Base-by-base conservation (phyloP, 2,113 vertebrate genomes). In the Cathartes aura region DNA sequence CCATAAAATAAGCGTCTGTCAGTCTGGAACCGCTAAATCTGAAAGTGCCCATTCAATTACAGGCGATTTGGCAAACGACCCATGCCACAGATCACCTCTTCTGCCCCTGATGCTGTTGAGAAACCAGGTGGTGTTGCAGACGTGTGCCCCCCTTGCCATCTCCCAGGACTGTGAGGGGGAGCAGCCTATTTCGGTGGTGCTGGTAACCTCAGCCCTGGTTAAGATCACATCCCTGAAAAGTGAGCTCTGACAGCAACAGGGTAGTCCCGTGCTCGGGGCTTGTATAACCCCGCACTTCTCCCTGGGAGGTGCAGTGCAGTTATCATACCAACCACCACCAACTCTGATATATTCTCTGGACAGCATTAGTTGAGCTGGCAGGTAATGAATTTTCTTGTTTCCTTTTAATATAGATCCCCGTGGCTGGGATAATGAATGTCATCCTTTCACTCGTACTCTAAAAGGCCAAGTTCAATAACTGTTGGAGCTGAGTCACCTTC, bases 121-220 rank as follows among this genome's bases (percentile, higher is more conserved):
- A 62, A 81, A 36, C 8, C 5, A 8, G 26, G 30, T 48, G 2
- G 2, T 82, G n/a, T 14, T n/a, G 60, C 22, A 74, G 32, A 32
- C 1, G 0, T 2, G 42, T 38, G 43, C 12, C 30, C 29, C 24
- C 4, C 5, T 36, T 47, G 53, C 42, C 1, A 0, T 53, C 34
- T 62, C 6, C 24, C 22, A 8, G 42, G 38, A 12, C 42, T 11
- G 40, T 9, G 47, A 12, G 6, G 19, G 15, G 45, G 8, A 82
- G 43, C 66, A 79, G 55, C 43, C 56, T 21, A 2, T 47, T 45
- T 40, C 2, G 3, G 38, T 9, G 30, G 11, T 55, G 42, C 19
- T 63, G 52, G 27, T 30, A 38, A 12, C 53, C 43, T 58, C 66
- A 48, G 40, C 30, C 12, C 40, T 18, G 59, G 36, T 53, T 38